A percentile compares a stretch with the other conserved stretches of the same genome.
These are phyloP conservation scores for Zophobas atratus DNA, from an alignment of 1,140 invertebrate genomes.

Conservation along the genomic window DNA sequence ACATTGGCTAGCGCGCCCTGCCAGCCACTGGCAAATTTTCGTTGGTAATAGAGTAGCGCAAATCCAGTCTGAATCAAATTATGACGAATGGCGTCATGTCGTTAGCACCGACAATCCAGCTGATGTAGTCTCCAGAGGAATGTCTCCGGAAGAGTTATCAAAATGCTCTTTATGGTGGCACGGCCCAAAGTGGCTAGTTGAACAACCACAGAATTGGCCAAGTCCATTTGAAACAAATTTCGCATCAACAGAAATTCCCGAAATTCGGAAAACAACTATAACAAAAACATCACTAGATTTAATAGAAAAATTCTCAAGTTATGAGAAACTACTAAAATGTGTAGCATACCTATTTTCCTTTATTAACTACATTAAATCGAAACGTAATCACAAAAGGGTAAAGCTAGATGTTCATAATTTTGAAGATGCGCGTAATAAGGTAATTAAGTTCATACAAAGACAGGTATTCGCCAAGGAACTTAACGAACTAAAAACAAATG, in stretches of 20 bases:
- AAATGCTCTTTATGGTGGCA: conserved; percentile 61
- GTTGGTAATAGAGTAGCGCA: conserved; percentile 64
- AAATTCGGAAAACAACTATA: too few species aligned
- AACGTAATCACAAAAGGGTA: too few species aligned
- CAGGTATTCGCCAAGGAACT: not conserved
- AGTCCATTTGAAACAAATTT: not conserved
- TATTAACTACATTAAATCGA: too few species aligned
- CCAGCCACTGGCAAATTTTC: conserved; percentile 62
- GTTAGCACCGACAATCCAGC: conserved; percentile 62
- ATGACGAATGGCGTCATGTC: conserved; percentile 61
- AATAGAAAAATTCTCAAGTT: too few species aligned
- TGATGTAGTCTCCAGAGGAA: conserved; percentile 62
- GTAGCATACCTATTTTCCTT: too few species aligned
- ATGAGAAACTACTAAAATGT: too few species aligned
- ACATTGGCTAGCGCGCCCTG: conserved; percentile 60
- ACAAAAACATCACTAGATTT: too few species aligned
- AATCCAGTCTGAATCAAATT: conserved; percentile 60
- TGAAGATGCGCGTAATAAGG: too few species aligned
- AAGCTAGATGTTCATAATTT: too few species aligned
- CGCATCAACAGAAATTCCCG: not conserved
- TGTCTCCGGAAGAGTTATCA: conserved; percentile 53
- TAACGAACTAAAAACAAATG: conserved; percentile 4
- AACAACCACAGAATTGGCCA: not conserved
- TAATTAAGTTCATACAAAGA: not conserved
- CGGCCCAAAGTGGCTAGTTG: conserved; percentile 56